Percentiles rank a stretch among this genome's conserved stretches.
phyloP scores from a whole-genome alignment of 2,113 vertebrate species.

The Bubo blakistoni region DNA sequence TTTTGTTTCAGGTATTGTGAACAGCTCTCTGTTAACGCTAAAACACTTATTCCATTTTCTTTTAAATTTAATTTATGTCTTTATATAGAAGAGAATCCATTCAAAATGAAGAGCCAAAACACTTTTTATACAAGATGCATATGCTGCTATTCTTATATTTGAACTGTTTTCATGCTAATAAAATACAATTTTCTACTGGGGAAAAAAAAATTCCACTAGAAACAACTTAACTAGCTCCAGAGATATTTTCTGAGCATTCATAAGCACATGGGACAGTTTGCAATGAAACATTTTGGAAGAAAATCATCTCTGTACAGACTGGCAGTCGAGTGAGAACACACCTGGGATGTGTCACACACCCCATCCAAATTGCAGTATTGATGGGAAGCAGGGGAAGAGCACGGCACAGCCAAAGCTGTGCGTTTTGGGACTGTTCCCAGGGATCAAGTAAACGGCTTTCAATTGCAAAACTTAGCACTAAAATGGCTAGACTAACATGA shows the following conservation, averaged over 20 bases:
- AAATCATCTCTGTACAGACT: not conserved
- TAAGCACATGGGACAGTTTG: not conserved
- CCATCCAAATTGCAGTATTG: not conserved
- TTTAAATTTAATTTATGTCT: not conserved
- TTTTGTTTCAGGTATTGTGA: not conserved
- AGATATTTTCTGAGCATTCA: not conserved
- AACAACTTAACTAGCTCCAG: not conserved
- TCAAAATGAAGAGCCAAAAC: not conserved
- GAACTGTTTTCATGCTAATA: not conserved
- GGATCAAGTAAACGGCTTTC: not conserved
- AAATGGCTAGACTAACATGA: not conserved
- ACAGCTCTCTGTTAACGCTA: not conserved
- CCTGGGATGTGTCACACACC: not conserved
- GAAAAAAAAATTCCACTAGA: not conserved
- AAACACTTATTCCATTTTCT: not conserved
- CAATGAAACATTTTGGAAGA: not conserved
- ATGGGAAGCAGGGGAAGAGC: not conserved
- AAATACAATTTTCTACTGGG: not conserved
- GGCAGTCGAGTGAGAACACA: not conserved
- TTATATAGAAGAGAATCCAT: not conserved
- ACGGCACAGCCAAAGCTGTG: fast-evolving
- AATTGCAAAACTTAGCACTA: not conserved
- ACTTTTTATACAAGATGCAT: not conserved
- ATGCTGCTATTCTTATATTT: not conserved
- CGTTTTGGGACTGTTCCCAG: not conserved